Evolutionary conservation across 2,888 invertebrate species (phyloP).

Genomic region (Agonopterix heracliana): DNA sequence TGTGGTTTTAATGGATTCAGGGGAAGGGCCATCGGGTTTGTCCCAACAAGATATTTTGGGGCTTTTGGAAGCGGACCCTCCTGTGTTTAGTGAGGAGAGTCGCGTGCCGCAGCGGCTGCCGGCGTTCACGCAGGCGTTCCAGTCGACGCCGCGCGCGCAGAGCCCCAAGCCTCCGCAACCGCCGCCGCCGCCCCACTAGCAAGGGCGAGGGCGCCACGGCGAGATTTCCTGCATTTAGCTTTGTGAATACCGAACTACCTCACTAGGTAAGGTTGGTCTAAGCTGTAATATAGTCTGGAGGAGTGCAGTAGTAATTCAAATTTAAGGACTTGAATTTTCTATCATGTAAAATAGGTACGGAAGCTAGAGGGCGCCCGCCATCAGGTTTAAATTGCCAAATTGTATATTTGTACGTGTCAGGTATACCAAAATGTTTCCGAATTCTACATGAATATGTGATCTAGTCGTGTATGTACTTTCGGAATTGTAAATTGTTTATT

Average conservation of each 20-base stretch:
- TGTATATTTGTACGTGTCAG: constrained; percentile 63
- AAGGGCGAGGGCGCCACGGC: too few relatives aligned
- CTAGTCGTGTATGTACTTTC: constrained; percentile 76
- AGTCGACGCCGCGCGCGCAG: constrained; percentile 58
- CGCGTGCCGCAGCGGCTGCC: constrained; percentile 56
- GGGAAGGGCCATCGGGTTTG: constrained; percentile 62
- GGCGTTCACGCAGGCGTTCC: constrained; percentile 69
- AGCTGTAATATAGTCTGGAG: constrained; percentile 60
- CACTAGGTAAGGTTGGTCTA: constrained; percentile 69
- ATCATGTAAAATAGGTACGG: constrained; percentile 33
- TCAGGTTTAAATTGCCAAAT: constrained; percentile 61
- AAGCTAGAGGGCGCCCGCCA: constrained; percentile 33
- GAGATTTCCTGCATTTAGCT: constrained; percentile 61
- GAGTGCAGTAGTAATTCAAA: constrained; percentile 46
- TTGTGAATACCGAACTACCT: constrained; percentile 65
- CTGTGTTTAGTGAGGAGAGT: constrained; percentile 45
- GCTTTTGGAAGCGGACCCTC: constrained; percentile 44
- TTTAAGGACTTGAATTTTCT: constrained; percentile 43
- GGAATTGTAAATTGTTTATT: constrained; percentile 71
- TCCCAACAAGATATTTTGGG: constrained; percentile 52
- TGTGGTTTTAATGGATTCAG: constrained; percentile 57
- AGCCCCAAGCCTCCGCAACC: constrained; percentile 68
- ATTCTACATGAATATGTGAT: constrained; percentile 75
- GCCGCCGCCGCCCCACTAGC: constrained; percentile 61
- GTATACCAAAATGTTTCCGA: constrained; percentile 74